Percentiles rank a stretch among this genome's conserved stretches.
These are phyloP conservation scores for Henicopernis longicauda DNA, from an alignment of 2,113 vertebrate species.

Conservation along the genomic window DNA sequence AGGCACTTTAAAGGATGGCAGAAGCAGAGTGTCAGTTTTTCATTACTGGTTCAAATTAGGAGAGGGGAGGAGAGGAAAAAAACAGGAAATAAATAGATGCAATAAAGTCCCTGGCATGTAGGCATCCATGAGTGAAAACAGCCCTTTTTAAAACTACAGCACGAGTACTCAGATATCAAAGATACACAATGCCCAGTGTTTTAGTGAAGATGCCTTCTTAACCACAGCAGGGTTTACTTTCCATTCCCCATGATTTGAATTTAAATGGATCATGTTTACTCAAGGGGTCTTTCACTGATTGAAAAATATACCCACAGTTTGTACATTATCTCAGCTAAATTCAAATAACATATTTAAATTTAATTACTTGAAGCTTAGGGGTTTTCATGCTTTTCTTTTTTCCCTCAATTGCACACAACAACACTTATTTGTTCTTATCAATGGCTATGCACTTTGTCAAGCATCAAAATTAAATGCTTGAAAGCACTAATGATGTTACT, in stretches of 20 bases:
- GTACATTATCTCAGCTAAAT: constrained; percentile 61
- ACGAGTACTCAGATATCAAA: constrained; percentile 3
- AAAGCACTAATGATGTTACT: constrained; percentile 73
- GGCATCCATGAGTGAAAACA: constrained; percentile 59
- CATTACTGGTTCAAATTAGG: constrained; percentile 60
- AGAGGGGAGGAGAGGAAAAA: not conserved
- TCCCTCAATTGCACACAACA: constrained; percentile 42
- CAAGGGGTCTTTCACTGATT: constrained; percentile 53
- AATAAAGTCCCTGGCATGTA: constrained; percentile 48
- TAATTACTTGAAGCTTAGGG: constrained; percentile 72
- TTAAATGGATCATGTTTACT: constrained; percentile 58
- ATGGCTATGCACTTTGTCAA: constrained; percentile 70
- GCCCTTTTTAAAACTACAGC: constrained; percentile 23
- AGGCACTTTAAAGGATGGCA: constrained; percentile 2
- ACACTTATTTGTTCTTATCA: constrained; percentile 69
- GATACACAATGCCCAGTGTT: not conserved
- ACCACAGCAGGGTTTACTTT: constrained; percentile 12
- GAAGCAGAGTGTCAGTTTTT: constrained; percentile 27
- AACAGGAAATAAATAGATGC: constrained; percentile 65
- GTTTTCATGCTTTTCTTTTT: constrained; percentile 58
- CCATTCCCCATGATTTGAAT: constrained; percentile 45
- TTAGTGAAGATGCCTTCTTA: constrained; percentile 29
- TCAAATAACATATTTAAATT: constrained; percentile 72
- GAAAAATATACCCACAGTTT: constrained; percentile 61
- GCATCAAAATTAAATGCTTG: constrained; percentile 76